These are phyloP conservation scores for Lithophane socia DNA, from an alignment of 2,888 invertebrate genomes.

Conservation along the genomic window DNA sequence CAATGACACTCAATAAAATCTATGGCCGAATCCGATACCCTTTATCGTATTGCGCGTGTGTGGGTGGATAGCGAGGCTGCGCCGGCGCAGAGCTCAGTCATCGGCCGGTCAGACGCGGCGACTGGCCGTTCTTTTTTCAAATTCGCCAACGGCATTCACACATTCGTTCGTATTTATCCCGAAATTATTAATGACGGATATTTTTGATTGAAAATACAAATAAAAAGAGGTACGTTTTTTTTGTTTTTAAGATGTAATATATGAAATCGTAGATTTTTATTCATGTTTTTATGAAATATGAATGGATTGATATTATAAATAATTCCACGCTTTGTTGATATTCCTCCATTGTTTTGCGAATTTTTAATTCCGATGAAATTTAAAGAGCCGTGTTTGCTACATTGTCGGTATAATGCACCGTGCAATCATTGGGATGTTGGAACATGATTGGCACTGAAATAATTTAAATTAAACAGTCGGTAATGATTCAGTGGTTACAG, in stretches of 20 bases:
- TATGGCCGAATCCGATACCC: constrained; percentile 73
- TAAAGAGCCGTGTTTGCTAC: neutral
- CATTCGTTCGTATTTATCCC: constrained; percentile 26
- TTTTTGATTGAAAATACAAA: constrained; percentile 32
- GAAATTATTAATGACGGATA: constrained; percentile 32
- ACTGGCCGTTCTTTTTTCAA: constrained; percentile 77
- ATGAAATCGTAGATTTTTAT: neutral
- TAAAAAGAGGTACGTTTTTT: constrained; percentile 54
- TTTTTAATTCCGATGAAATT: constrained; percentile 25
- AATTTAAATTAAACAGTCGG: neutral
- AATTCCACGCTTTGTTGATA: constrained; percentile 28
- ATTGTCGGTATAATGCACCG: constrained; percentile 3
- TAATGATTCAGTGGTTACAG: neutral
- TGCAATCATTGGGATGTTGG: constrained; percentile 15
- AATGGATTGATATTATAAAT: constrained; percentile 13
- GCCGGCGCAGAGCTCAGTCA: constrained; percentile 80
- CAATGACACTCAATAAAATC: constrained; percentile 73
- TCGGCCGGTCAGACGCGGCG: constrained; percentile 80
- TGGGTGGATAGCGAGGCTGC: constrained; percentile 72
- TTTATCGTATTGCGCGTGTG: constrained; percentile 73
- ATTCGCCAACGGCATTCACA: constrained; percentile 55
- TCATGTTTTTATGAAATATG: constrained; percentile 19
- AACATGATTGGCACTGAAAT: constrained; percentile 2
- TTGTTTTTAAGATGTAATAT: neutral
- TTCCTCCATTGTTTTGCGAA: constrained; percentile 28